Conservation (phyloP, 2,113 vertebrate species). For the Apodemus sylvaticus region DNA sequence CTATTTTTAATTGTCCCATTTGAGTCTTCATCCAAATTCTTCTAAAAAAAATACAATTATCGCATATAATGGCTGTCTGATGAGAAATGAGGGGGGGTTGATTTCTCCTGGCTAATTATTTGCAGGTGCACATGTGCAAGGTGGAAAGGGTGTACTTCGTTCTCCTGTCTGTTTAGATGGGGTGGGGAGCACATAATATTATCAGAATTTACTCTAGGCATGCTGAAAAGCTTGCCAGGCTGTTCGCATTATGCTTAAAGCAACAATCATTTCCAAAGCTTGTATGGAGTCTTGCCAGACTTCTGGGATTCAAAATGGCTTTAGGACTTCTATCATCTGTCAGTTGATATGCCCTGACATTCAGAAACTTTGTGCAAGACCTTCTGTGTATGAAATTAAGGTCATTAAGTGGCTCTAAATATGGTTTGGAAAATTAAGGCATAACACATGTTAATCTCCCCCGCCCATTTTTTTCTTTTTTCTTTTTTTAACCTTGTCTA, state of each 20-base stretch:
- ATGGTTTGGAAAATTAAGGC: conserved; percentile 52
- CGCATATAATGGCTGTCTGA: conserved; percentile 32
- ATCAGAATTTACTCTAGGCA: conserved; percentile 56
- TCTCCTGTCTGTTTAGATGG: conserved; percentile 35
- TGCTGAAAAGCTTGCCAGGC: conserved; percentile 45
- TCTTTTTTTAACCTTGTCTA: not conserved
- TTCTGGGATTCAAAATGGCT: conserved; percentile 69
- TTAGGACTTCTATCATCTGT: conserved; percentile 72
- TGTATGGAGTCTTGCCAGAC: conserved; percentile 61
- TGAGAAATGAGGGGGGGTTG: not conserved
- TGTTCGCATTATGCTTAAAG: conserved; percentile 65
- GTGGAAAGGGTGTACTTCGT: not conserved
- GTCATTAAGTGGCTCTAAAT: conserved; percentile 36
- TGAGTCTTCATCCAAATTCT: conserved; percentile 1
- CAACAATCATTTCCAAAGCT: conserved; percentile 61
- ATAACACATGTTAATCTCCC: not conserved
- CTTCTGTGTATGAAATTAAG: conserved; percentile 55
- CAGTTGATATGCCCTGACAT: conserved; percentile 63
- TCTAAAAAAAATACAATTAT: not conserved
- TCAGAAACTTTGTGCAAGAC: conserved; percentile 45
- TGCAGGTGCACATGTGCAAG: not conserved
- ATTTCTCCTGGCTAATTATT: not conserved
- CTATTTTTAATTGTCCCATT: conserved; percentile 20
- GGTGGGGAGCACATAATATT: not conserved
- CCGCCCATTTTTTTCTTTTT: not conserved